phyloP scores from a whole-genome alignment of 53 echinoderm and acorn worm species.

The Actinopyga echinites region DNA sequence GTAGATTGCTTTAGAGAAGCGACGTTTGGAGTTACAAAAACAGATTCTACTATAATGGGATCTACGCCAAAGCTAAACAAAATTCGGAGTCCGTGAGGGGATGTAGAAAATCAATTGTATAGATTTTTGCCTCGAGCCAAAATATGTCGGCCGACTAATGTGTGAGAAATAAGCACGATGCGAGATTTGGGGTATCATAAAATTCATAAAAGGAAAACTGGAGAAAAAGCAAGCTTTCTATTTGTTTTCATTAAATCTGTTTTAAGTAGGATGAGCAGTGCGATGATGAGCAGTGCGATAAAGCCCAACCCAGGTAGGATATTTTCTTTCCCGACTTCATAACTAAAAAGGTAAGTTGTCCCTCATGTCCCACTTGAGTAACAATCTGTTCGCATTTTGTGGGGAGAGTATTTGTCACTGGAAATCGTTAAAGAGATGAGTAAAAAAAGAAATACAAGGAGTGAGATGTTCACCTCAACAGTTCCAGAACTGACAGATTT shows the following conservation, averaged over 20 bases:
- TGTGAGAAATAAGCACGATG: constrained; percentile 12
- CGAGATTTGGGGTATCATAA: not conserved
- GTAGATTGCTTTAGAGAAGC: not conserved
- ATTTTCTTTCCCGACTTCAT: no score
- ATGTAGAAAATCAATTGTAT: constrained; percentile 19
- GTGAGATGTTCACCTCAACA: no score
- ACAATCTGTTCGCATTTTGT: no score
- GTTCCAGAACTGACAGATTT: no score
- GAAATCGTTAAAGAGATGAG: no score
- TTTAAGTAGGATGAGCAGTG: not conserved
- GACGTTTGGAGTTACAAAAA: constrained; percentile 20
- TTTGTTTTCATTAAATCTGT: constrained; percentile 14
- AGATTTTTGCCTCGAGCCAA: constrained; percentile 17
- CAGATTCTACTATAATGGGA: constrained; percentile 30
- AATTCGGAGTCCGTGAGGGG: not conserved
- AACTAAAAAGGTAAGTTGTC: no score
- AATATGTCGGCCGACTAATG: constrained; percentile 25
- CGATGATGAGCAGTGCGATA: not conserved
- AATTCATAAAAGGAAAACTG: constrained; percentile 5
- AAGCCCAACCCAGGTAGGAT: no score
- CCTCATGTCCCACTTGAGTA: no score
- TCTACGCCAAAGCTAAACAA: constrained; percentile 21
- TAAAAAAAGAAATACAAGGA: no score
- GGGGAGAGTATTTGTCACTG: no score
- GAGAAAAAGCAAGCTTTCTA: not conserved